Percentiles rank a stretch among this genome's conserved stretches.
Evolutionary conservation across 2,888 invertebrate genomes (phyloP).

Genomic region (Tipula confusa): DNA sequence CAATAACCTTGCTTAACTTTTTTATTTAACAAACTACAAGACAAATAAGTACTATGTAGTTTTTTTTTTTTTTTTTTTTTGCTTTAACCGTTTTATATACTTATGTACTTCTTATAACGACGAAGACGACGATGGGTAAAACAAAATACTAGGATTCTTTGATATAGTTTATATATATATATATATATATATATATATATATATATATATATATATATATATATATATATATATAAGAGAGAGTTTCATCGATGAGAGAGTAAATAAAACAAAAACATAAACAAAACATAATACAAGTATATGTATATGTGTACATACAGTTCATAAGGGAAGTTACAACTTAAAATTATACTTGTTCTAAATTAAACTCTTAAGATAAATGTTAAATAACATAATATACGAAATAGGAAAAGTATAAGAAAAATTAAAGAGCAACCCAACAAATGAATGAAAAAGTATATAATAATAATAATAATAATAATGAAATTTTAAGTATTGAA

Average conservation of each 20-base stretch:
- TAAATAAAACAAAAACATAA: neutral
- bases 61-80: neutral
- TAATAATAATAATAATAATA: neutral
- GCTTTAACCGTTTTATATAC: neutral
- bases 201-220: too few species aligned
- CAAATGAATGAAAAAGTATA: constrained; percentile 9
- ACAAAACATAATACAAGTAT: neutral
- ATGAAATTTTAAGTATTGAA: constrained; percentile 26
- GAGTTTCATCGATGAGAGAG: neutral
- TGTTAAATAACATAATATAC: neutral
- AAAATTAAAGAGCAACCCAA: constrained; percentile 20
- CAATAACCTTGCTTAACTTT: constrained; percentile 25
- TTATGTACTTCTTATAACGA: neutral
- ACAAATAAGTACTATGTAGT: neutral
- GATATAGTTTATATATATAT: neutral
- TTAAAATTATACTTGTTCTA: constrained; percentile 20
- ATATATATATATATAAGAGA: too few species aligned
- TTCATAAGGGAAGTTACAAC: neutral
- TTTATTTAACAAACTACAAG: neutral
- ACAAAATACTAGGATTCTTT: neutral
- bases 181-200: too few species aligned
- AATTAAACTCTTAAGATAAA: constrained; percentile 25
- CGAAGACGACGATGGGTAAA: neutral
- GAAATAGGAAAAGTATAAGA: constrained; percentile 12
- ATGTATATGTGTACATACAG: neutral